A percentile compares a stretch with the other conserved stretches of the same genome.
Conservation (phyloP, 2,888 invertebrate species). For the Coelopa pilipes region DNA sequence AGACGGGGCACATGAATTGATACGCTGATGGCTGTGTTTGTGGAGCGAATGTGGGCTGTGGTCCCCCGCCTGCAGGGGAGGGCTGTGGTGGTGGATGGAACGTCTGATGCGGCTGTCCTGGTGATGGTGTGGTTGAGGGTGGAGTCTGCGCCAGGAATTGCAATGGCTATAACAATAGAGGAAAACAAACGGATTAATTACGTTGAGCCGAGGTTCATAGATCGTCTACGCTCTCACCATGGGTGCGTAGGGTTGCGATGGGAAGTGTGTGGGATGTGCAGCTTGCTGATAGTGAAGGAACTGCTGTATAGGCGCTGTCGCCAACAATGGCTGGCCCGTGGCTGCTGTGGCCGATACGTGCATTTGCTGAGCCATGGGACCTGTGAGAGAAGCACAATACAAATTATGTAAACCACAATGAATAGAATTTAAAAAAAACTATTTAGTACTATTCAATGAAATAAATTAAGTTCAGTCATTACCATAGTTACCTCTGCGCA, state of each 20-base stretch:
- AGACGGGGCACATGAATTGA: slow-evolving; percentile 72
- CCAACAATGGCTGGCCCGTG: slow-evolving; percentile 86
- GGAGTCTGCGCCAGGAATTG: slow-evolving; percentile 71
- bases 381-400: slow-evolving; percentile 52
- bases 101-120: slow-evolving; percentile 71
- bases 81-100: slow-evolving; percentile 72
- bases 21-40: slow-evolving; percentile 69
- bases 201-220: no score
- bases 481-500: slow-evolving; percentile 66
- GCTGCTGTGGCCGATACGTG: slow-evolving; percentile 75
- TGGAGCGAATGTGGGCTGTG: slow-evolving; percentile 67
- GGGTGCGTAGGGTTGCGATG: slow-evolving; percentile 63
- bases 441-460: not conserved
- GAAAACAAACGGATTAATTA: not conserved
- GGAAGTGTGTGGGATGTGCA: slow-evolving; percentile 69
- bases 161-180: slow-evolving; percentile 58
- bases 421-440: no score
- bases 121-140: slow-evolving; percentile 70
- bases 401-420: no score
- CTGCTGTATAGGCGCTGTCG: slow-evolving; percentile 81
- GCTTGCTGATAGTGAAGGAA: slow-evolving; percentile 75
- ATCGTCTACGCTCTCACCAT: slow-evolving; percentile 64
- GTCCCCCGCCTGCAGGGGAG: slow-evolving; percentile 70
- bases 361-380: slow-evolving; percentile 74
- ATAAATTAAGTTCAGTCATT: slow-evolving; percentile 37